Base-by-base conservation (phyloP, 2,797 vertebrate genomes). In the Hyperoplus immaculatus region DNA sequence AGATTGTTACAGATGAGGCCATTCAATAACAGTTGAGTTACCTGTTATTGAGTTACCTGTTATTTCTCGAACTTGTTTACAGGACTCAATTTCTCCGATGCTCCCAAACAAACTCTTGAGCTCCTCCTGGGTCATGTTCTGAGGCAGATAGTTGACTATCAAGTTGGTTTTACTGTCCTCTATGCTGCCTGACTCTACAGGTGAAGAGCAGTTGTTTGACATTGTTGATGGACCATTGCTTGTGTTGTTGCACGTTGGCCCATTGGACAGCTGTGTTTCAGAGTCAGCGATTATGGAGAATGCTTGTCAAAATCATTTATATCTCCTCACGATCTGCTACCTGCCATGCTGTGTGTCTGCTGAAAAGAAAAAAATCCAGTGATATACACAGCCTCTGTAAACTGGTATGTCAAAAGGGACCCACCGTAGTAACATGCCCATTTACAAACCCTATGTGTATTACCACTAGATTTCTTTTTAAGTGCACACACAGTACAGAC, bases 31-130 rank as follows among this genome's bases (percentile, higher is more conserved):
- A 67, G 11, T 60, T n/a, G 29, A 4, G 18, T 82, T 96, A 99
- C 98, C 97, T 96, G 98, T 99, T 89, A 99, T 99, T 96, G 99
- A 99, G 96, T n/a, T n/a, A n/a, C n/a, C n/a, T n/a, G n/a, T n/a
- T n/a, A n/a, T n/a, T n/a, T 99, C 98, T 88, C 98, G 96, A 84
- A 99, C 98, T 67, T 99, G 96, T 92, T 99, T 99, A 94, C 97
- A 99, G 92, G 98, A 99, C 89, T 99, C 98, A 49, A 99, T 99
- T 88, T 99, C 98, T 46, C 98, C 98, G 84, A 98, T 98, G 94
- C 98, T 99, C 43, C 98, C 97, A 85, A 99, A 99, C 63, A 99
- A 95, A 93, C 98, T 99, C 94, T 99, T 99, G 61, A 99, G 95
- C 72, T 99, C 98, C 56, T 99, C 98, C 77, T 99, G 98, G 75